Evolutionary conservation across 2,113 vertebrate genomes (phyloP), one percentile per base, ranked within the genome.

Genomic region (Tupaia chinensis): DNA sequence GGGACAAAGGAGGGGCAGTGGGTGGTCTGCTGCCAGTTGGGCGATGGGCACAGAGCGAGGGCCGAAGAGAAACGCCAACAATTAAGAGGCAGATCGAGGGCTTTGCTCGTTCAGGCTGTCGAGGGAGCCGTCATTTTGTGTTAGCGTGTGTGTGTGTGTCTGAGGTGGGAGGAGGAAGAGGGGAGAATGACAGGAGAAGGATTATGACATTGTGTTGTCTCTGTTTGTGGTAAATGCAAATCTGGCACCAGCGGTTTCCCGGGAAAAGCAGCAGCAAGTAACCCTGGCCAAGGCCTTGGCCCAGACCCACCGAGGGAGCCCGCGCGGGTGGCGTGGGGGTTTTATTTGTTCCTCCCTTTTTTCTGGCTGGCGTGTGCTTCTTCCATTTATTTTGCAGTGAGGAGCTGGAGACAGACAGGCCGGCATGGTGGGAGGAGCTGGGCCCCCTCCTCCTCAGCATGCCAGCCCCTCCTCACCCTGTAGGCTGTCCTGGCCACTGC

Each of bases 181-280:
- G 73, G 70, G 94, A 96, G 96, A 91, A 94, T 97, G 96, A 98
- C 97, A 97, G 92, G 96, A 97, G 97, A 95, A 94, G 97, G 97
- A 97, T 97, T 97, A 98, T 98, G 97, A 98, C 97, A 98, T 98
- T 98, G 97, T 98, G 97, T 95, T 98, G 97, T 98, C 97, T 97
- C 97, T 98, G 97, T 97, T 97, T 98, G 97, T 97, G 97, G 96
- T 96, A 96, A 96, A 97, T 97, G 96, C 96, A 96, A 91, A 97
- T 94, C 25, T 95, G 96, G 97, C 96, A 85, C 93, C 83, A 56
- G 93, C 80, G 44, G 93, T 91, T 94, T 96, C 95, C 89, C 19
- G 1, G 91, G 96, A 82, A 84, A 63, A 80, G 90, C 92, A 54
- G 94, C 92, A 93, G 92, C 79, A 54, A 93, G 95, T 91, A 86